phyloP scores from a whole-genome alignment of 2,113 vertebrate genomes.

The Petaurus breviceps region DNA sequence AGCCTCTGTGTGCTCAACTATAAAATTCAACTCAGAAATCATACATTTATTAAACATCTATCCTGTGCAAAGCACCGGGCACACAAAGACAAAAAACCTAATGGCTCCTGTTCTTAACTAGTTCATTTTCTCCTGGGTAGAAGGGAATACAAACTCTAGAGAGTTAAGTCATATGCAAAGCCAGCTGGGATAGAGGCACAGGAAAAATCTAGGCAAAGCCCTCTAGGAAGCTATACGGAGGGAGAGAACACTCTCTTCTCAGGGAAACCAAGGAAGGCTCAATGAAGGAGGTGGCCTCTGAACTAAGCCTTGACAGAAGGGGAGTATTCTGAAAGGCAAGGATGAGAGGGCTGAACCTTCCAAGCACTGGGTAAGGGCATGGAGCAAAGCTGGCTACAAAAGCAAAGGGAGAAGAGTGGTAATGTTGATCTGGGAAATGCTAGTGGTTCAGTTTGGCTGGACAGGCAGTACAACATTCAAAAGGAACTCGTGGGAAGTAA shows the following conservation, averaged over 20 bases:
- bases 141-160: neutral
- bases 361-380: neutral
- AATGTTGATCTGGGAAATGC: neutral
- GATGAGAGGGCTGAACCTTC: neutral
- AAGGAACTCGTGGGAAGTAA: neutral
- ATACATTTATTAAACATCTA: neutral
- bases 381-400: neutral
- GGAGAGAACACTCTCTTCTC: neutral
- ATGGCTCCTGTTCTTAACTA: neutral
- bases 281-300: neutral
- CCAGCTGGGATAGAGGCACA: neutral
- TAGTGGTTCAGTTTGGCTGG: neutral
- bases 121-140: neutral
- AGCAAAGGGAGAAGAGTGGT: neutral
- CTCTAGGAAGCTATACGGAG: neutral
- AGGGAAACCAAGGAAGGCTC: neutral
- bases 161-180: neutral
- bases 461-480: neutral
- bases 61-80: neutral
- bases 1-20: neutral
- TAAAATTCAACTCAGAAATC: neutral
- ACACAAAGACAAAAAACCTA: neutral
- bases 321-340: neutral
- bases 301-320: neutral
- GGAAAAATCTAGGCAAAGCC: neutral